Conservation (phyloP, 2,888 invertebrate genomes). For the Lasioglossum lativentre region DNA sequence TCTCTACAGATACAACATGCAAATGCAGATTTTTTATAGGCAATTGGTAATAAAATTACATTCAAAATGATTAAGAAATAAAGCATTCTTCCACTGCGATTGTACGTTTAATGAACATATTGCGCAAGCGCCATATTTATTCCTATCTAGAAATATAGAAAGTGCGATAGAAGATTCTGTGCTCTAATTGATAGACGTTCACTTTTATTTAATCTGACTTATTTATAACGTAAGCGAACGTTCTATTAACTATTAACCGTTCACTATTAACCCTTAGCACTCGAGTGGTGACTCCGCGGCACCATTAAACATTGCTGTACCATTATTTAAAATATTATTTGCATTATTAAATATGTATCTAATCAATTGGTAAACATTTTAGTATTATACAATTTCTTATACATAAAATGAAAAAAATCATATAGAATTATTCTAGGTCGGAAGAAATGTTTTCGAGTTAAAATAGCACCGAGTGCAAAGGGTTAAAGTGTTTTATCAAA, state of each 20-base stretch:
- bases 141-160: conserved; percentile 1
- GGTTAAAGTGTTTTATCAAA: background rate
- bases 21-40: background rate
- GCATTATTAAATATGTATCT: too few species aligned
- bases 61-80: background rate
- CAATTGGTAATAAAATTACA: background rate
- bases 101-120: background rate
- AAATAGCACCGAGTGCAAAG: too few species aligned
- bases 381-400: too few species aligned
- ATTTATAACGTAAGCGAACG: background rate
- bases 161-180: background rate
- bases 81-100: background rate
- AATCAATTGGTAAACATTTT: too few species aligned
- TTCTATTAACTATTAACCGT: background rate
- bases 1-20: background rate
- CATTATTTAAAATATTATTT: too few species aligned
- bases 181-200: background rate
- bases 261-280: too few species aligned
- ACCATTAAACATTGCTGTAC: too few species aligned
- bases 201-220: background rate
- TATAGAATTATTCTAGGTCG: too few species aligned
- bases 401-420: too few species aligned
- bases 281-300: too few species aligned
- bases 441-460: too few species aligned
- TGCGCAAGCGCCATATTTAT: background rate